Percentiles rank a stretch among this genome's conserved stretches.
Evolutionary conservation across 2,888 invertebrate genomes (phyloP).

Genomic region (Yponomeuta evonymella): DNA sequence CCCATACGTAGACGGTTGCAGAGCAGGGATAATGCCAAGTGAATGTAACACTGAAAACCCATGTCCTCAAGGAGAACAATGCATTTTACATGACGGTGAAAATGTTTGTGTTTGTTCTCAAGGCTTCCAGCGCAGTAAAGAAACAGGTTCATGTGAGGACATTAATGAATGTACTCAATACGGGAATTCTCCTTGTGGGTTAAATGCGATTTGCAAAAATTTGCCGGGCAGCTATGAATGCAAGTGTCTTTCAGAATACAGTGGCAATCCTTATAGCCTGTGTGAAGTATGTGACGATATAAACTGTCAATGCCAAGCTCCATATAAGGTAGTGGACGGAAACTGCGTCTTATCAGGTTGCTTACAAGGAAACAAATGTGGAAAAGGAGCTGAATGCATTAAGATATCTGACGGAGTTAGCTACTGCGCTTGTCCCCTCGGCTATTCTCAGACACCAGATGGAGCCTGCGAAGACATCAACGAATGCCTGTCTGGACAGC

Average conservation of each 20-base stretch:
- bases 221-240: slow-evolving; percentile 95
- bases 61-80: slow-evolving; percentile 90
- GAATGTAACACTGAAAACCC: slow-evolving; percentile 85
- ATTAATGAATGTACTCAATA: slow-evolving; percentile 89
- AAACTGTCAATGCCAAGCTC: slow-evolving; percentile 91
- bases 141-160: slow-evolving; percentile 87
- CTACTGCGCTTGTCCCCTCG: slow-evolving; percentile 94
- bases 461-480: slow-evolving; percentile 91
- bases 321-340: slow-evolving; percentile 88
- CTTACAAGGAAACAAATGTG: slow-evolving; percentile 86
- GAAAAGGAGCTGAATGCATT: slow-evolving; percentile 91
- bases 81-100: slow-evolving; percentile 85
- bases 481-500: slow-evolving; percentile 86
- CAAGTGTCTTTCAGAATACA: slow-evolving; percentile 90
- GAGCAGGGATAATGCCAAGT: slow-evolving; percentile 78
- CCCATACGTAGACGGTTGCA: slow-evolving; percentile 86
- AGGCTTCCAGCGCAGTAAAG: slow-evolving; percentile 87
- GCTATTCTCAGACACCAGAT: slow-evolving; percentile 84
- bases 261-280: slow-evolving; percentile 91
- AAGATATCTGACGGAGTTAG: slow-evolving; percentile 92
- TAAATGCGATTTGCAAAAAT: slow-evolving; percentile 94
- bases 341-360: slow-evolving; percentile 92
- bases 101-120: slow-evolving; percentile 93
- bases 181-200: slow-evolving; percentile 88
- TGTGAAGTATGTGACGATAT: slow-evolving; percentile 91